phyloP scores from a whole-genome alignment of 1,140 invertebrate genomes.

The Drosophila lacertosa region DNA sequence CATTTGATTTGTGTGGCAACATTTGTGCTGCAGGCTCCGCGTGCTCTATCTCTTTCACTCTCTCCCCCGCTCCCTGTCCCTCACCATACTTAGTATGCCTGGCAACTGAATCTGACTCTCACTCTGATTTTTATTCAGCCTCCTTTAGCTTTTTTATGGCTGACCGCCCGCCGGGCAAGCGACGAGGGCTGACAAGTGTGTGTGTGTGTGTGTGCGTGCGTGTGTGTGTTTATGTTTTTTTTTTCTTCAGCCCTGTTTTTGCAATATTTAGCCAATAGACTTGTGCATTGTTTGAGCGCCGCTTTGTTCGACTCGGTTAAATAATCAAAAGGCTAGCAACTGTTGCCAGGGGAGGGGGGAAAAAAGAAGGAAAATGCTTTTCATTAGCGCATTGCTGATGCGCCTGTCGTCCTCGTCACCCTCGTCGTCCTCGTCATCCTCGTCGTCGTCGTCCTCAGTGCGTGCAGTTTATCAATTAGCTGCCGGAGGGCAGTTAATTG shows the following conservation, averaged over 20 bases:
- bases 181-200: neutral
- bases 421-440: neutral
- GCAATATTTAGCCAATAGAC: slow-evolving; percentile 78
- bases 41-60: neutral
- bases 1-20: slow-evolving; percentile 61
- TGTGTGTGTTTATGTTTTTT: neutral
- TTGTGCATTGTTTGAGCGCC: slow-evolving; percentile 67
- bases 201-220: neutral
- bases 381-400: slow-evolving; percentile 72
- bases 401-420: slow-evolving; percentile 17
- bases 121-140: no score
- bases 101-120: neutral
- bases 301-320: slow-evolving; percentile 62
- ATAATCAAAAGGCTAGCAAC: slow-evolving; percentile 36
- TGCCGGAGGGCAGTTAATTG: slow-evolving; percentile 70
- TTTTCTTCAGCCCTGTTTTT: slow-evolving; percentile 41
- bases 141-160: slow-evolving; percentile 36
- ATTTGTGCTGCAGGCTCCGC: slow-evolving; percentile 47
- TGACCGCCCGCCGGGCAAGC: slow-evolving; percentile 34
- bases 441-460: slow-evolving; percentile 13
- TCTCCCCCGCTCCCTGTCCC: neutral
- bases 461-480: slow-evolving; percentile 79
- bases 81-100: slow-evolving; percentile 8
- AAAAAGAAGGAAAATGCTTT: slow-evolving; percentile 23
- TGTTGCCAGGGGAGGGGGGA: neutral